Evolutionary conservation across 2,888 invertebrate species (phyloP), one percentile per base, ranked within the genome.

Genomic region (Mantis religiosa): DNA sequence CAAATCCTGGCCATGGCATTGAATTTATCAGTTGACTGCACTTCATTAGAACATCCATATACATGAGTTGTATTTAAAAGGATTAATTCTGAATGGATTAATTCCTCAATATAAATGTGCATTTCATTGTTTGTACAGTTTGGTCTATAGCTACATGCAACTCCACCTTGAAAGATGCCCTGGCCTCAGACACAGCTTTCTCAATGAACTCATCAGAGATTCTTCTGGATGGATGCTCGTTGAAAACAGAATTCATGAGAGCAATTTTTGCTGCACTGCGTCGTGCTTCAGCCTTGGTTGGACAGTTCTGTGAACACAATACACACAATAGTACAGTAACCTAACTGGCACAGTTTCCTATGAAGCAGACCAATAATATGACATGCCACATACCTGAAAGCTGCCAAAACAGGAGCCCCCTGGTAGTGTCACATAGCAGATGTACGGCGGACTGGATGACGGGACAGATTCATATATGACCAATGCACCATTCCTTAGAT

Each of bases 361-460:
- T 20, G 3, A 20, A 41, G 41, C 12, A 41, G 0, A 6, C 1
- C 34, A 41, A 2, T 20, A 9, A 83, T 15, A 28, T 28, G 28
- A 25, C 28, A 27, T 4, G 28, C 83, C 15, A 83, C 28, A 28
- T 71, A 97, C 97, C 96, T 98, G 97, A 94, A 98, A 98, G 93
- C 98, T 98, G 89, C 98, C 98, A 93, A 98, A 98, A 93, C 98
- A 98, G 89, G 98, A 98, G 90, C 98, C 98, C 28, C 98, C 98
- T 0, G 98, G 98, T 91, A 98, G 95, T 89, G 98, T 98, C 91
- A 98, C 98, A 92, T 98, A 98, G 94, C 98, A 98, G 88, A 98
- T 97, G 93, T 98, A 98, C 82, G 98, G 98, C 91, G 98, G 98
- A 92, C 97, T 96, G 91, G 97, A 96, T 81, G 98, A 96, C 54